A percentile compares a stretch with the other conserved stretches of the same genome.
Conservation (phyloP, 2,888 invertebrate genomes). For the Lepidocyrtoides sp. region DNA sequence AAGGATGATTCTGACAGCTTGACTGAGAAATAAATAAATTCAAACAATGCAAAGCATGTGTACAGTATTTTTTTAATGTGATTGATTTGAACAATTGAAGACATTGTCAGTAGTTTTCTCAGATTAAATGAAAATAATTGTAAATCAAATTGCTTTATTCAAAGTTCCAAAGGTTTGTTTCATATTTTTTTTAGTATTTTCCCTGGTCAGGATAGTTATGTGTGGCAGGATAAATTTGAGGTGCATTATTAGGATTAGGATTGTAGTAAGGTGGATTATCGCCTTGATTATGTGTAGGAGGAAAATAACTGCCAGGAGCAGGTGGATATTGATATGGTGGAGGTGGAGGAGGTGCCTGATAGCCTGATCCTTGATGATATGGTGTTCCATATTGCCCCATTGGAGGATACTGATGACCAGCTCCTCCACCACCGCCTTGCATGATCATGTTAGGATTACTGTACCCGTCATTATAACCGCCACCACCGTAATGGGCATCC, state of each 20-base stretch:
- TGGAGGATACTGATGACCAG: slow-evolving; percentile 40
- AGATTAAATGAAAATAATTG: too few species aligned
- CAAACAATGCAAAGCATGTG: too few species aligned
- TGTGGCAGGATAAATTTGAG: neutral
- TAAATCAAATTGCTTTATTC: neutral
- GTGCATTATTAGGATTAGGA: slow-evolving; percentile 66
- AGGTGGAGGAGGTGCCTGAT: slow-evolving; percentile 29
- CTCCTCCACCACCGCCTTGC: slow-evolving; percentile 42
- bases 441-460: slow-evolving; percentile 31
- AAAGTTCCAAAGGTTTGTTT: neutral
- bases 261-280: slow-evolving; percentile 36
- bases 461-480: neutral
- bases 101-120: too few species aligned
- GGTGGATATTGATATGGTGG: slow-evolving; percentile 60
- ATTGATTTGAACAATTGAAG: too few species aligned
- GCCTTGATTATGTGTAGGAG: slow-evolving; percentile 1
- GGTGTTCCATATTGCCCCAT: slow-evolving; percentile 49
- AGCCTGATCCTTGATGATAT: slow-evolving; percentile 20
- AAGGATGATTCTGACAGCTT: too few species aligned
- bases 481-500: neutral
- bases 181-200: slow-evolving; percentile 28
- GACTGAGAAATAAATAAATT: too few species aligned
- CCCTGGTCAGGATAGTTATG: slow-evolving; percentile 48
- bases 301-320: slow-evolving; percentile 42
- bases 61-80: too few species aligned